A percentile compares a stretch with the other conserved stretches of the same genome.
Conservation (phyloP, 2,797 vertebrate genomes). For the Octomys mimax region DNA sequence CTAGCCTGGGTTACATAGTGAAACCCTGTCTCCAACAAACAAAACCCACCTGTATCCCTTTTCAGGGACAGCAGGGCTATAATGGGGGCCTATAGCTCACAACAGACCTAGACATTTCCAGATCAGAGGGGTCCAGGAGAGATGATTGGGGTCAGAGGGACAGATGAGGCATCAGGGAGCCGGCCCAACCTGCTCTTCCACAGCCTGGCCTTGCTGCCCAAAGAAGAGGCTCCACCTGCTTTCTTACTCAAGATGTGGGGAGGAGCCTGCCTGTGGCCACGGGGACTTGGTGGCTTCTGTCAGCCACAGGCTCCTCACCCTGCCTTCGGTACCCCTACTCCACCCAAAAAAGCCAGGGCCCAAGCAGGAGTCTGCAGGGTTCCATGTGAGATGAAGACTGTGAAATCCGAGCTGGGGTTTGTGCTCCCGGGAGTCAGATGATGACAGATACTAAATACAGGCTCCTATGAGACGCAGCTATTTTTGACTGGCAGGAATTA, state of each 20-base stretch:
- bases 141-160: background rate
- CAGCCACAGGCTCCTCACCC: background rate
- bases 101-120: background rate
- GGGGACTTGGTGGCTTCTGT: background rate
- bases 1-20: background rate
- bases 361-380: background rate
- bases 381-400: conserved; percentile 73
- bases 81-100: background rate
- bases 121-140: accelerated
- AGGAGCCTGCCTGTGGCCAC: background rate
- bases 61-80: background rate
- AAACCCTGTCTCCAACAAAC: background rate
- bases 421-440: conserved; percentile 74
- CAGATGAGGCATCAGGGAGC: background rate
- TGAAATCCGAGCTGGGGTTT: conserved; percentile 73
- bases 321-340: accelerated
- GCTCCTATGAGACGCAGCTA: conserved; percentile 71
- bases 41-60: background rate
- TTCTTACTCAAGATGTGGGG: background rate
- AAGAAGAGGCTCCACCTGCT: accelerated
- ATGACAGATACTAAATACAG: conserved; percentile 81
- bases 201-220: accelerated
- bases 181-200: background rate
- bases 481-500: conserved; percentile 80
- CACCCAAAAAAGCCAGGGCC: background rate